phyloP scores from a whole-genome alignment of 2,797 vertebrate genomes.

The Poecilia velifera region DNA sequence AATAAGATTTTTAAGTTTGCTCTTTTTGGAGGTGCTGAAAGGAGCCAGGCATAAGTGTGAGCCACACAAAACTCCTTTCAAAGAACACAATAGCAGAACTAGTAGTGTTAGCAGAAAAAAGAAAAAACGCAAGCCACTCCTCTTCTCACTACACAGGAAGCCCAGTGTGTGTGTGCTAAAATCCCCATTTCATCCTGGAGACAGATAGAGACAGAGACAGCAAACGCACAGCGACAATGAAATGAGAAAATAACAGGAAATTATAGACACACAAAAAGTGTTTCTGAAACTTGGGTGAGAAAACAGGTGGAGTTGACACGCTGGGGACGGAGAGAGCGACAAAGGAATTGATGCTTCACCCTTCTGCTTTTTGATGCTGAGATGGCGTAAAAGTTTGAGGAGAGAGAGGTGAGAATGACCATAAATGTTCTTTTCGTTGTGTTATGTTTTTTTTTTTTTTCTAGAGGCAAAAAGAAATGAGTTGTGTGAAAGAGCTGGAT shows the following conservation, averaged over 20 bases:
- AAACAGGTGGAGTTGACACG: background rate
- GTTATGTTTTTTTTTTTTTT: background rate
- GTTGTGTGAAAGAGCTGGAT: slow-evolving; percentile 43
- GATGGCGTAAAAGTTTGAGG: background rate
- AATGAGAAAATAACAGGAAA: slow-evolving; percentile 33
- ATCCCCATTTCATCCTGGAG: slow-evolving; percentile 21
- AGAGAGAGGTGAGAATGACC: slow-evolving; percentile 65
- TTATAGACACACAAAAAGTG: background rate
- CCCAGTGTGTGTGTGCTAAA: slow-evolving; percentile 23
- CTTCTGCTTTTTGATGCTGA: slow-evolving; percentile 30
- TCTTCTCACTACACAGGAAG: slow-evolving; percentile 59
- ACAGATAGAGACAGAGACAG: slow-evolving; percentile 4
- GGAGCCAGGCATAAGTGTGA: background rate
- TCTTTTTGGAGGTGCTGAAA: background rate
- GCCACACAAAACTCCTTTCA: background rate
- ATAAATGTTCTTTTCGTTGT: background rate
- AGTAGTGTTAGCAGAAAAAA: slow-evolving; percentile 14
- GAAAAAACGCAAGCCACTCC: slow-evolving; percentile 61
- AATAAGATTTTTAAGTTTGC: background rate
- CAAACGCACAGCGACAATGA: background rate
- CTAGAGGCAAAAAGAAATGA: background rate
- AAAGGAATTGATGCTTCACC: slow-evolving; percentile 33
- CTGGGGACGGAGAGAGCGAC: background rate
- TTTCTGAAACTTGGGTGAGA: background rate
- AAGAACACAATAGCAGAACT: slow-evolving; percentile 49